Conservation (phyloP, 2,888 invertebrate genomes). For the Chloromyia formosa region DNA sequence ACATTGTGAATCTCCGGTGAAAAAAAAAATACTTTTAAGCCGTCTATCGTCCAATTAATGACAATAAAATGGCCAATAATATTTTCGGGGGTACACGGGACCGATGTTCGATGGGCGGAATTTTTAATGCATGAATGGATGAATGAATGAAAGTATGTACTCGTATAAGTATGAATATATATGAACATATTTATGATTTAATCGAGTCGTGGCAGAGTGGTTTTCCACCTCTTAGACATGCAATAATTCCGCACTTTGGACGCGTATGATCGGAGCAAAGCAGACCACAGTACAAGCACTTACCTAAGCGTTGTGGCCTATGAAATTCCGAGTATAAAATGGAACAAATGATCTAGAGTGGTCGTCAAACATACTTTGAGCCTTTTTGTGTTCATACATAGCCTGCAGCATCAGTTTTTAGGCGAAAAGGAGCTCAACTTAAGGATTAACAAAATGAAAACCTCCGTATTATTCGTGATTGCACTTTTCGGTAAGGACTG, state of each 20-base stretch:
- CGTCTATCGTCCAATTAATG: conserved; percentile 20
- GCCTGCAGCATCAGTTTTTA: not conserved
- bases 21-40: not conserved
- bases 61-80: conserved; percentile 23
- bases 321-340: conserved; percentile 36
- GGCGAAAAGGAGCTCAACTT: not conserved
- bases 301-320: conserved; percentile 32
- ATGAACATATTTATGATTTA: too few species aligned
- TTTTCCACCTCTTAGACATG: conserved; percentile 29
- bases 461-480: conserved; percentile 30
- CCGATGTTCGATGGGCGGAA: not conserved
- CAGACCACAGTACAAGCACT: conserved; percentile 15
- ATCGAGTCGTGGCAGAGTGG: not conserved
- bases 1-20: not conserved
- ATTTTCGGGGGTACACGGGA: conserved; percentile 23
- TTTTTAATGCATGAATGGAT: conserved; percentile 1
- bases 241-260: conserved; percentile 27
- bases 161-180: too few species aligned
- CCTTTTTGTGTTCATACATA: conserved; percentile 30
- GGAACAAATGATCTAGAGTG: conserved; percentile 29
- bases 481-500: conserved; percentile 34
- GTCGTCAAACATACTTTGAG: conserved; percentile 23
- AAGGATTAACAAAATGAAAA: conserved; percentile 10
- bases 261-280: not conserved
- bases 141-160: conserved; percentile 1